Conservation (phyloP, 2,888 invertebrate species). For the Chelonus formosanus region DNA sequence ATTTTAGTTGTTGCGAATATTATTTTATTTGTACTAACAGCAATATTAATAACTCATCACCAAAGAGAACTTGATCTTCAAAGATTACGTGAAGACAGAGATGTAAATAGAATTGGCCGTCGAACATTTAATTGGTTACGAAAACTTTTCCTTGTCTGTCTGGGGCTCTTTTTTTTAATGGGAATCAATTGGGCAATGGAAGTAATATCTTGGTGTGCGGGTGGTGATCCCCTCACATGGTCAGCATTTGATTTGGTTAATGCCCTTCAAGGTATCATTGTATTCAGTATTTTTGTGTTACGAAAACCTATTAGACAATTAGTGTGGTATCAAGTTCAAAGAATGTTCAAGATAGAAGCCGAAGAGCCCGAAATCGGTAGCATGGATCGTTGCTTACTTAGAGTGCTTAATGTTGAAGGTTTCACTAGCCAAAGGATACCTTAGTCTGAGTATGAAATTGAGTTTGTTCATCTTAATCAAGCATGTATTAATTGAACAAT, state of each 20-base stretch:
- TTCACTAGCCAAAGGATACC: conserved; percentile 43
- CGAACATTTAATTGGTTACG: conserved; percentile 60
- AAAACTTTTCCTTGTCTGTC: conserved; percentile 67
- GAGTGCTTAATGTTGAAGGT: conserved; percentile 49
- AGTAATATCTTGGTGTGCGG: conserved; percentile 73
- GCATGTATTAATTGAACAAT: too few relatives aligned
- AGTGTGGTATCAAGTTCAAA: conserved; percentile 56
- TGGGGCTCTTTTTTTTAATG: conserved; percentile 73
- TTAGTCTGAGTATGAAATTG: conserved; percentile 2
- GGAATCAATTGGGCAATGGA: conserved; percentile 78
- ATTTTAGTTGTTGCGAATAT: conserved; percentile 68
- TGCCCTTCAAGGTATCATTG: conserved; percentile 75
- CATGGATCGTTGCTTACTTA: conserved; percentile 52
- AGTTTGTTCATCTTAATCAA: background rate
- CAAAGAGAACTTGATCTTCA: conserved; percentile 68
- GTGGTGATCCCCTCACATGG: conserved; percentile 68
- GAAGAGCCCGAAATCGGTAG: conserved; percentile 49
- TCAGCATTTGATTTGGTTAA: conserved; percentile 76
- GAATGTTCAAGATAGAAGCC: conserved; percentile 47
- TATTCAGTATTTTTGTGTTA: conserved; percentile 73
- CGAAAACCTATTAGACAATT: conserved; percentile 54
- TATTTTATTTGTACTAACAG: conserved; percentile 69
- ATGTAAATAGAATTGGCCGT: conserved; percentile 55
- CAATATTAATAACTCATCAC: conserved; percentile 65
- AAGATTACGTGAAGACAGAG: conserved; percentile 55